Evolutionary conservation across 2,797 vertebrate genomes (phyloP), one percentile per base, ranked within the genome.

Genomic region (Staurois parvus): DNA sequence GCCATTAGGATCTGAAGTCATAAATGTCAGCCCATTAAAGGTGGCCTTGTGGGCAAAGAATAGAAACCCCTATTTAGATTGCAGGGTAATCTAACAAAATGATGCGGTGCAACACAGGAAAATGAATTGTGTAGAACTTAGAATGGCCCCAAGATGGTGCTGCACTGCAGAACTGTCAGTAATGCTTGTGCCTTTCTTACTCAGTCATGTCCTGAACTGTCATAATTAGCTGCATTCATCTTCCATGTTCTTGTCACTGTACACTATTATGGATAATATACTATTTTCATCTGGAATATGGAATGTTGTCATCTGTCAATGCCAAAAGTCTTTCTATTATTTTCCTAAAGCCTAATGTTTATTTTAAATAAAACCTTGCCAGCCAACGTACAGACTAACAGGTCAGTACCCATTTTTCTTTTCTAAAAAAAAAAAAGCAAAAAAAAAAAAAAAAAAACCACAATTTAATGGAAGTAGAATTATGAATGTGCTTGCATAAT

Each of bases 101-200:
- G 11, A 32, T 32, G 3, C 30, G 26, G 13, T 69, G 9, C 4
- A 13, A 34, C 5, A 32, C 30, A 30, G 66, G 2, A 79, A 56
- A 59, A 72, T 21, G 6, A 37, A 81, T 72, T 28, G 11, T 81
- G 79, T 24, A 81, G 34, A 72, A 76, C 42, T 32, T 32, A 42
- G 9, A 72, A 62, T 76, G 52, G 21, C 79, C 85, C 82, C 79
- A 72, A 86, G 85, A 70, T 82, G 85, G 85, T 24, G 74, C 67
- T 81, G 67, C 28, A 82, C 67, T 48, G 74, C 74, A 77, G 56
- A 77, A 9, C 67, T 86, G 74, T 34, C 64, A 79, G 19, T 40
- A 69, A 19, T 56, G 13, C 45, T 26, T 74, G 42, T 48, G 40
- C 6, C 1, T 13, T 21, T 74, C 34, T 42, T 9, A 66, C 52